Evolutionary conservation across 2,888 invertebrate species (phyloP).

Genomic region (Hypselothyrea guttata): DNA sequence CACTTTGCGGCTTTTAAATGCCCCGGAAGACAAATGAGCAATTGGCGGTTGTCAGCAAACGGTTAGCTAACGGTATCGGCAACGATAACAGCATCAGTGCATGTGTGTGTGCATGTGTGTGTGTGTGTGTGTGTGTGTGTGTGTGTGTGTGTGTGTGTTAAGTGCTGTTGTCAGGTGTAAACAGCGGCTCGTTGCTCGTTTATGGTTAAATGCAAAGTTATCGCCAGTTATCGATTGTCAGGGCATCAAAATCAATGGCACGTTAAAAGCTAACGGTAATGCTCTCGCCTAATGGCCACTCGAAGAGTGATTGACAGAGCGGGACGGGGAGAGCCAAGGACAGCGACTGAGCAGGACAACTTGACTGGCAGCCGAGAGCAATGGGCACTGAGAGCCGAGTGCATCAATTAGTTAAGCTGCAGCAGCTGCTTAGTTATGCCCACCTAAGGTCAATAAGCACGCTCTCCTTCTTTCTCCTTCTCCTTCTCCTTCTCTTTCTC

Average conservation of each 20-base stretch:
- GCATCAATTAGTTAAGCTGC: conserved; percentile 32
- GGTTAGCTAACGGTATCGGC: not conserved
- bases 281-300: conserved; percentile 9
- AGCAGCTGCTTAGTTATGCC: not conserved
- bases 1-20: conserved; percentile 70
- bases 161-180: not conserved
- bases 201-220: conserved; percentile 35
- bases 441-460: conserved; percentile 1
- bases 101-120: conserved; percentile 1
- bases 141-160: conserved; percentile 5
- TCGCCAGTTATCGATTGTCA: conserved; percentile 30
- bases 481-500: not conserved
- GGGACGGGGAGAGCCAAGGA: not conserved
- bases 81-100: no score
- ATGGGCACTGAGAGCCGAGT: conserved; percentile 37
- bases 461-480: not conserved
- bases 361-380: not conserved
- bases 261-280: conserved; percentile 41
- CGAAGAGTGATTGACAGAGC: not conserved
- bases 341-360: not conserved
- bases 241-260: conserved; percentile 32
- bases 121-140: conserved; percentile 7
- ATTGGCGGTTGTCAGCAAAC: conserved; percentile 44
- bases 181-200: no score
- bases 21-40: conserved; percentile 64